These are phyloP conservation scores for Phaonia tiefii DNA, from an alignment of 2,888 invertebrate species.

Conservation along the genomic window DNA sequence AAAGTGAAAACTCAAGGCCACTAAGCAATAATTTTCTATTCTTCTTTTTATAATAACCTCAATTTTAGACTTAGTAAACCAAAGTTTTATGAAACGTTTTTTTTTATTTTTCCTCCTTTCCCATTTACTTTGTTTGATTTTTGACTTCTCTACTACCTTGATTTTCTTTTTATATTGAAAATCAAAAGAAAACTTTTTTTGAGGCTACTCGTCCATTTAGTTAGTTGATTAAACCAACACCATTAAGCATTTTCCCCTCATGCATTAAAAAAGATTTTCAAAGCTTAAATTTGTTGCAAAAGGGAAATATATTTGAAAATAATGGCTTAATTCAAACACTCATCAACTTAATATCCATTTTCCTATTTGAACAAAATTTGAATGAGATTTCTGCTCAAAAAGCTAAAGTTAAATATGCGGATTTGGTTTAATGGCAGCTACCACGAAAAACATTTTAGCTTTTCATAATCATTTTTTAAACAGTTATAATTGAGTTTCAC, in stretches of 20 bases:
- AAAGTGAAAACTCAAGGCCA: no score
- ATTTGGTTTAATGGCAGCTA: conserved; percentile 34
- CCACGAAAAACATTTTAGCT: conserved; percentile 34
- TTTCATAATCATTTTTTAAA: conserved; percentile 46
- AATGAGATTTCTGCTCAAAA: conserved; percentile 20
- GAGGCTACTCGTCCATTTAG: conserved; percentile 18
- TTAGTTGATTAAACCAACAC: conserved; percentile 31
- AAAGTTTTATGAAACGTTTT: no score
- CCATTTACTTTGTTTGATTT: no score
- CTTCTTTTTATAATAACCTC: no score
- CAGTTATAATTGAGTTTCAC: conserved; percentile 59
- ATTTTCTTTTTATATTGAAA: no score
- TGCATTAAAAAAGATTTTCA: no score
- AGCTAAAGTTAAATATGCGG: conserved; percentile 55
- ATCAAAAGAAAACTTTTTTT: background rate
- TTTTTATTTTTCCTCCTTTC: no score
- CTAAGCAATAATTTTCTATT: no score
- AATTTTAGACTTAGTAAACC: no score
- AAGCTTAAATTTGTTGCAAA: background rate
- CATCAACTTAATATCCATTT: background rate
- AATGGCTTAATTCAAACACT: background rate
- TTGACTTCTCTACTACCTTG: no score
- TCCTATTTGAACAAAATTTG: background rate
- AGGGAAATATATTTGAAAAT: conserved; percentile 2
- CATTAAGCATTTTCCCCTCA: background rate